Evolutionary conservation across 1,140 invertebrate species (phyloP).

Genomic region (Drosophila jambulina): DNA sequence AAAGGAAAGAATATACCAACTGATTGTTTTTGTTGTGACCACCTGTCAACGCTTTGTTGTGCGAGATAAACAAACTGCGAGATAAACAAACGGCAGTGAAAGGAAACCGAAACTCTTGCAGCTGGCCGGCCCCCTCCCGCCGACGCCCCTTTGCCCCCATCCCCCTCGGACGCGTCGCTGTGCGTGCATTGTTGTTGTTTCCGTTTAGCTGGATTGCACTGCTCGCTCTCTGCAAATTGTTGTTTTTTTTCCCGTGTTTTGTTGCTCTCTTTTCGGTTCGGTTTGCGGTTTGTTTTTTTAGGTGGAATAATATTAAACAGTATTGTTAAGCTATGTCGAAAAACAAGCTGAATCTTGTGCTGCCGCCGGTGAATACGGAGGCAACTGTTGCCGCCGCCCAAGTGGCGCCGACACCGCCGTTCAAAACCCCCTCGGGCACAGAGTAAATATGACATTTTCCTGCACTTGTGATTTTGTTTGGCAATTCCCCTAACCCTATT

Average conservation of each 20-base stretch:
- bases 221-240: neutral
- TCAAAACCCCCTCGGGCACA: slow-evolving; percentile 88
- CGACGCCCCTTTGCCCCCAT: slow-evolving; percentile 15
- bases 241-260: neutral
- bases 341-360: slow-evolving; percentile 96
- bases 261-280: slow-evolving; percentile 17
- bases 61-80: neutral
- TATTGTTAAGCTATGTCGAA: slow-evolving; percentile 90
- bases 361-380: slow-evolving; percentile 94
- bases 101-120: slow-evolving; percentile 10
- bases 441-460: slow-evolving; percentile 87
- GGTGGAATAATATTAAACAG: slow-evolving; percentile 6
- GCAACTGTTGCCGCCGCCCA: slow-evolving; percentile 88
- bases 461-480: slow-evolving; percentile 6
- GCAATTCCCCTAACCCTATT: neutral
- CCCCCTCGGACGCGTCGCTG: slow-evolving; percentile 19
- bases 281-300: slow-evolving; percentile 2
- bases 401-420: slow-evolving; percentile 89
- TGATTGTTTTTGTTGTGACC: neutral
- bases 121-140: slow-evolving; percentile 22
- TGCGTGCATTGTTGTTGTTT: slow-evolving; percentile 34
- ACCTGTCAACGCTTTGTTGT: neutral
- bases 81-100: slow-evolving; percentile 2
- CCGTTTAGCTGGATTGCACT: slow-evolving; percentile 11
- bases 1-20: neutral